Conservation (phyloP, 2,888 invertebrate species). For the Cephonodes hylas region DNA sequence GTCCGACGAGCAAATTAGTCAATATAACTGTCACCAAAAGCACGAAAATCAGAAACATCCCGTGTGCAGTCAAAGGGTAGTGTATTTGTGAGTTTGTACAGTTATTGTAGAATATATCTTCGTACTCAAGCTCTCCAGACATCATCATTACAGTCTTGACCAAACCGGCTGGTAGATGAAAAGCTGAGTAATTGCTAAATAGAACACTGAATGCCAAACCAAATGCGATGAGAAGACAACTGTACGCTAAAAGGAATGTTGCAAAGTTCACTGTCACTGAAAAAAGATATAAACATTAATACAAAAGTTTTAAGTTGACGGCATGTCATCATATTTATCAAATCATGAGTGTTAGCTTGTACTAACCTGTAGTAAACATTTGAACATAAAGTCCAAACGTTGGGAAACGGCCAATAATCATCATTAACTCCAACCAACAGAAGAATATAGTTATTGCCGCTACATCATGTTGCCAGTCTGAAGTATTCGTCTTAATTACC, state of each 20-base stretch:
- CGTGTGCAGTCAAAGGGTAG: constrained; percentile 87
- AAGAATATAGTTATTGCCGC: constrained; percentile 90
- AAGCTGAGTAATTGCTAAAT: constrained; percentile 88
- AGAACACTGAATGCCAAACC: constrained; percentile 90
- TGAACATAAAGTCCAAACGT: constrained; percentile 92
- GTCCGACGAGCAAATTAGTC: constrained; percentile 90
- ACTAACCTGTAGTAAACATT: constrained; percentile 89
- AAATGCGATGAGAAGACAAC: constrained; percentile 90
- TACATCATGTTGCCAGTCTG: constrained; percentile 89
- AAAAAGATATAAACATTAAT: constrained; percentile 30
- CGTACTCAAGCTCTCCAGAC: constrained; percentile 92
- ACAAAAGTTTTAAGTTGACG: neutral
- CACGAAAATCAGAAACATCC: constrained; percentile 88
- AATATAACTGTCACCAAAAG: constrained; percentile 90
- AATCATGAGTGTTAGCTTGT: neutral
- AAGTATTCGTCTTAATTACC: constrained; percentile 53
- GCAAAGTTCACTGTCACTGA: constrained; percentile 90
- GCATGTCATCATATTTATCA: neutral
- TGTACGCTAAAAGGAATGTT: constrained; percentile 90
- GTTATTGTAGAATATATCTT: constrained; percentile 88
- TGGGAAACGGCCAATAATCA: constrained; percentile 92
- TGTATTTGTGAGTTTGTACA: constrained; percentile 72
- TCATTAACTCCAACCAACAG: constrained; percentile 92
- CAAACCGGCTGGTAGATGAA: constrained; percentile 83
- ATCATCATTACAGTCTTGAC: constrained; percentile 93